Evolutionary conservation across 2,797 vertebrate species (phyloP).

Genomic region (Bryconaethiops microstoma): DNA sequence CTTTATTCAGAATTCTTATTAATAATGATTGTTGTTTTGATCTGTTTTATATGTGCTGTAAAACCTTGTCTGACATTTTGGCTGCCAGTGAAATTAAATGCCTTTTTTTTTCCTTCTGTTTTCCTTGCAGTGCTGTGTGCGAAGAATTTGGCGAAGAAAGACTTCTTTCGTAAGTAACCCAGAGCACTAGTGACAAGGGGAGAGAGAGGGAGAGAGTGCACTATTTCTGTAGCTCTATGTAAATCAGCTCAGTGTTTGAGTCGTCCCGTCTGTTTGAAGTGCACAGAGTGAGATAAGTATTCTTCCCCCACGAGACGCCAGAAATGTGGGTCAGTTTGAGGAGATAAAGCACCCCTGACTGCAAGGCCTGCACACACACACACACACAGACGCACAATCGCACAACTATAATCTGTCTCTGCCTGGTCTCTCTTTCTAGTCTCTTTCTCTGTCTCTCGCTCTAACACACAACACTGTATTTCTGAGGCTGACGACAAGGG

Average conservation of each 20-base stretch:
- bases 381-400: neutral
- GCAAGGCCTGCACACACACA: no score
- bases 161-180: constrained; percentile 98
- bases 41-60: constrained; percentile 1
- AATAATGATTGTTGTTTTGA: neutral
- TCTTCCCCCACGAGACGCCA: constrained; percentile 42
- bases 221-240: constrained; percentile 45
- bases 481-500: neutral
- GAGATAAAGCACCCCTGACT: constrained; percentile 45
- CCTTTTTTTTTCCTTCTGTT: constrained; percentile 60
- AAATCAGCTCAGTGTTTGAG: constrained; percentile 39
- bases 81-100: neutral
- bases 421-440: neutral
- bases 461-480: neutral
- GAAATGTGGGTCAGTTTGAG: constrained; percentile 54
- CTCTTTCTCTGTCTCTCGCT: neutral
- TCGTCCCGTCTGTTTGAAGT: constrained; percentile 50
- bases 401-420: constrained; percentile 4
- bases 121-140: constrained; percentile 92
- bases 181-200: neutral
- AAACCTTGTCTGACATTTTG: neutral
- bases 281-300: constrained; percentile 52
- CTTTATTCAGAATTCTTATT: neutral
- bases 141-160: constrained; percentile 99
- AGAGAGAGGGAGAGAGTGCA: neutral